Percentiles rank a stretch among this genome's conserved stretches.
phyloP scores from a whole-genome alignment of 2,888 invertebrate species.

The Mesopsocus fuscifrons region DNA sequence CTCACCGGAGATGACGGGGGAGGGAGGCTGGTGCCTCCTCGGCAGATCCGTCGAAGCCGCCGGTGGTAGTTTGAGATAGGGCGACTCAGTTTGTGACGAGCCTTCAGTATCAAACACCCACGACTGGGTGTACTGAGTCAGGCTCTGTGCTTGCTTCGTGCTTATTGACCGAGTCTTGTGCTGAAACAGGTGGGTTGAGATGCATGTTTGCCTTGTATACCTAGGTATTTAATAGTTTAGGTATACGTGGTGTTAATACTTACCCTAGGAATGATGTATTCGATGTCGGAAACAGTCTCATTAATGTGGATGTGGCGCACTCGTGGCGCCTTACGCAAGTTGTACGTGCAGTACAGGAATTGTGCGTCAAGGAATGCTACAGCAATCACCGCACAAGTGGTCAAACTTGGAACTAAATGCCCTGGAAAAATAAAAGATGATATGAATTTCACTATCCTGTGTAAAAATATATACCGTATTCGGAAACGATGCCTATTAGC shows the following conservation, averaged over 20 bases:
- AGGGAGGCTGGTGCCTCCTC: background rate
- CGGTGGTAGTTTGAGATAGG: slow-evolving; percentile 14
- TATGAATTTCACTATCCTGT: too few relatives aligned
- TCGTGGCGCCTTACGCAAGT: slow-evolving; percentile 19
- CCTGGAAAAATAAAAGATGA: background rate
- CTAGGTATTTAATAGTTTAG: slow-evolving; percentile 22
- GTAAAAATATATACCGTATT: too few relatives aligned
- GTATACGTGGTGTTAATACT: too few relatives aligned
- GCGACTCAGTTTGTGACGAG: slow-evolving; percentile 19
- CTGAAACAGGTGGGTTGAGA: slow-evolving; percentile 7
- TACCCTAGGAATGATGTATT: slow-evolving; percentile 33
- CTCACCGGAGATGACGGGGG: background rate
- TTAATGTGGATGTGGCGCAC: slow-evolving; percentile 24
- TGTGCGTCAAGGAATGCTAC: slow-evolving; percentile 30
- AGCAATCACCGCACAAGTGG: slow-evolving; percentile 26
- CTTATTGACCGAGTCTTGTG: background rate
- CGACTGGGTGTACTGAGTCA: slow-evolving; percentile 28
- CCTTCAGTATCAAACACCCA: slow-evolving; percentile 30
- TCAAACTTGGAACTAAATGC: slow-evolving; percentile 22
- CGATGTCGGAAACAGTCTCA: slow-evolving; percentile 27
- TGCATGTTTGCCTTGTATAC: too few relatives aligned
- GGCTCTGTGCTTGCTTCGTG: slow-evolving; percentile 3
- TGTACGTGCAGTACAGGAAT: slow-evolving; percentile 30
- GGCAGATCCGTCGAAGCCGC: slow-evolving; percentile 5
- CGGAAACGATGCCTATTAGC: too few relatives aligned